These are phyloP conservation scores for Microtus oregoni DNA, from an alignment of 2,113 vertebrate species.

Conservation along the genomic window DNA sequence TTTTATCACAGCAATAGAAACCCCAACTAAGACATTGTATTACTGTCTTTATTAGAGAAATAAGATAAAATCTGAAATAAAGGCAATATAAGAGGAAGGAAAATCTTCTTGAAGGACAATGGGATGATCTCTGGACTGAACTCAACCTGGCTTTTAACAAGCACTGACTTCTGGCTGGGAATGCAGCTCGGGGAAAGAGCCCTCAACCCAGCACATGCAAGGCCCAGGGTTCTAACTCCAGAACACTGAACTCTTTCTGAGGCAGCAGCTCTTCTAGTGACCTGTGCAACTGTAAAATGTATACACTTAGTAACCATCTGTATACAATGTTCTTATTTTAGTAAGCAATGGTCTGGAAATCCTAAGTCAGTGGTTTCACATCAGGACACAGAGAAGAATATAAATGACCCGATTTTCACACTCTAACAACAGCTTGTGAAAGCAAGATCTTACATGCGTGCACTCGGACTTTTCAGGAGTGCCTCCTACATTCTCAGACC, in stretches of 20 bases:
- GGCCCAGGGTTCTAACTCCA: not conserved
- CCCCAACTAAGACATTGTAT: not conserved
- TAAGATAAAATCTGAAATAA: conserved; percentile 11
- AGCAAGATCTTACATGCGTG: conserved; percentile 19
- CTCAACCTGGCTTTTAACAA: not conserved
- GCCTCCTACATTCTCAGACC: not conserved
- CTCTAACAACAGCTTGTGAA: conserved; percentile 12
- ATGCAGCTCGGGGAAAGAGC: not conserved
- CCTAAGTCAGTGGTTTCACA: not conserved
- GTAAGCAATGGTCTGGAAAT: conserved; percentile 35
- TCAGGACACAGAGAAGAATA: conserved; percentile 37
- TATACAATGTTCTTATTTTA: not conserved
- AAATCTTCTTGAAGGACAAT: not conserved
- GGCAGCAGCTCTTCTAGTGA: conserved; percentile 4
- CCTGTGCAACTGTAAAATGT: conserved; percentile 17
- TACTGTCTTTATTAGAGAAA: not conserved
- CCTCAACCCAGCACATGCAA: not conserved
- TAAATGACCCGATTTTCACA: not conserved
- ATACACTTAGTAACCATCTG: not conserved
- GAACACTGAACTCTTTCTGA: not conserved
- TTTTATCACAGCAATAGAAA: not conserved
- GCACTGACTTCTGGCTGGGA: not conserved
- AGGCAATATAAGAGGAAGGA: not conserved
- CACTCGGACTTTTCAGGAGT: conserved; percentile 28
- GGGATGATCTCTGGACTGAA: not conserved